phyloP scores from a whole-genome alignment of 2,888 invertebrate species.

The Arrhopalites spinosus region DNA sequence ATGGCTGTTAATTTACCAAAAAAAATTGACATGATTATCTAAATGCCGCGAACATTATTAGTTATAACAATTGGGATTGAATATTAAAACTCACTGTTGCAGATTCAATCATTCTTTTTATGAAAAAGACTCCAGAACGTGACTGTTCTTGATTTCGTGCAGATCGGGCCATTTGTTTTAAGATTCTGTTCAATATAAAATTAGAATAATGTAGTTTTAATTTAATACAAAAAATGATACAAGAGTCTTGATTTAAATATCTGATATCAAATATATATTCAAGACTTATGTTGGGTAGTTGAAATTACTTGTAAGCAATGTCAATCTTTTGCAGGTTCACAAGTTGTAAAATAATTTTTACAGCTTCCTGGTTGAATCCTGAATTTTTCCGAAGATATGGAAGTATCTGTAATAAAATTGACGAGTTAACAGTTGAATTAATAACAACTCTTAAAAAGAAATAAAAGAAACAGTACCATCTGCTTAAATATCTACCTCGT shows the following conservation, averaged over 20 bases:
- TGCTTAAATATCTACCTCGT: slow-evolving; percentile 61
- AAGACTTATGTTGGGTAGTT: no score
- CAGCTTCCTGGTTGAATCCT: slow-evolving; percentile 78
- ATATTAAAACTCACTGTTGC: slow-evolving; percentile 55
- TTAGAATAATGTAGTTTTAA: no score
- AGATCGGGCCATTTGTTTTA: slow-evolving; percentile 65
- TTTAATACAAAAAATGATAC: no score
- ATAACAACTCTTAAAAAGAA: no score
- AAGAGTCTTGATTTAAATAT: no score
- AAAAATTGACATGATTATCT: no score
- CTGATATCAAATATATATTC: no score
- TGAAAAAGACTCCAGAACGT: slow-evolving; percentile 70
- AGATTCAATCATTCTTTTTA: slow-evolving; percentile 71
- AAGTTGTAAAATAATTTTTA: slow-evolving; percentile 72
- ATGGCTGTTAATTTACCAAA: no score
- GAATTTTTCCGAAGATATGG: slow-evolving; percentile 66
- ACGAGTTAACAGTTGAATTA: no score
- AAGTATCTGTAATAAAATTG: slow-evolving; percentile 62
- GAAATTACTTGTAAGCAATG: slow-evolving; percentile 61
- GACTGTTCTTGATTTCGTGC: slow-evolving; percentile 61
- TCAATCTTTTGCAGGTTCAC: slow-evolving; percentile 73
- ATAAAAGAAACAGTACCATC: no score
- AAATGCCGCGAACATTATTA: no score
- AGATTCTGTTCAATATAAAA: slow-evolving; percentile 62
- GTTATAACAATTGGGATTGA: not conserved